Evolutionary conservation across 2,888 invertebrate genomes (phyloP).

Genomic region (Odontomyia ornata): DNA sequence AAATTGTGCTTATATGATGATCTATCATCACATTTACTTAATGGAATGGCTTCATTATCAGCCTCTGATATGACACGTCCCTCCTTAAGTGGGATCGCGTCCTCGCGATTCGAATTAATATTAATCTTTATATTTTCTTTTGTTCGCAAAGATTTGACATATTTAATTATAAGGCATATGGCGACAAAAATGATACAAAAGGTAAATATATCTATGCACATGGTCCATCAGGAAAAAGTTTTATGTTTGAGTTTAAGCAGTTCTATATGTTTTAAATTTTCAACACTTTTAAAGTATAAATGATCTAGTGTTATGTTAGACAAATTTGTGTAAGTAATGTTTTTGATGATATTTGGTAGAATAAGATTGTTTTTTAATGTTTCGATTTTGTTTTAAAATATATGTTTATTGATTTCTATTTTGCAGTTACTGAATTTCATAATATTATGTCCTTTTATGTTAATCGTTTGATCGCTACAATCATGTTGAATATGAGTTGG

Average conservation of each 20-base stretch:
- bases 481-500: not conserved
- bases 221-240: not conserved
- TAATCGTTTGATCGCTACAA: not conserved
- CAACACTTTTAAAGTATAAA: not conserved
- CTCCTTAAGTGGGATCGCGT: too few species aligned
- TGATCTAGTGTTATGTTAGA: not conserved
- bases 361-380: not conserved
- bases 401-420: too few species aligned
- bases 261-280: too few species aligned
- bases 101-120: not conserved
- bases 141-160: not conserved
- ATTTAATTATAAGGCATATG: not conserved
- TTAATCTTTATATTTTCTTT: not conserved
- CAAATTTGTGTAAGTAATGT: not conserved
- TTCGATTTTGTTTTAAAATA: not conserved
- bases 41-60: too few species aligned
- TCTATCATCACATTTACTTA: too few species aligned
- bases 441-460: slow-evolving; percentile 6
- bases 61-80: too few species aligned
- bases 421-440: slow-evolving; percentile 28
- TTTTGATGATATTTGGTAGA: not conserved
- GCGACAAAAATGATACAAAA: not conserved
- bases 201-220: not conserved
- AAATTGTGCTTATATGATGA: too few species aligned
- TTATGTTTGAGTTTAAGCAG: not conserved